These are phyloP conservation scores for Epinephelus moara DNA, from an alignment of 2,113 vertebrate species.

Conservation along the genomic window DNA sequence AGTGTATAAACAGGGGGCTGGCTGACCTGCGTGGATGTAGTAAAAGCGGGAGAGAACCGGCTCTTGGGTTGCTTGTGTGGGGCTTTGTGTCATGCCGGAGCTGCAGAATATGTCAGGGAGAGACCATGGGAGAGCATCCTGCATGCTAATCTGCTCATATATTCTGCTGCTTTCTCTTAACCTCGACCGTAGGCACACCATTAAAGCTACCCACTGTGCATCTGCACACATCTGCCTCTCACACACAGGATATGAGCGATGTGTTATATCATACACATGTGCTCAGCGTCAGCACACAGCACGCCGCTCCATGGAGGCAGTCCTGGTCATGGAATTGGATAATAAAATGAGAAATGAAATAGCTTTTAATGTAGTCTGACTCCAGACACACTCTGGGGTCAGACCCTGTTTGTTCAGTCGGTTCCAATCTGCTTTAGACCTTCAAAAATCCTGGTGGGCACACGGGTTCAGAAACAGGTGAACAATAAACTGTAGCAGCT, in stretches of 20 bases:
- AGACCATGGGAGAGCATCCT: constrained; percentile 64
- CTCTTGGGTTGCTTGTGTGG: constrained; percentile 42
- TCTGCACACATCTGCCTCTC: constrained; percentile 49
- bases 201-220: constrained; percentile 27
- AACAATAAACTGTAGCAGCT: constrained; percentile 51
- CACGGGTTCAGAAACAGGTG: constrained; percentile 34
- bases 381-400: constrained; percentile 35
- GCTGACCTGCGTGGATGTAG: constrained; percentile 69
- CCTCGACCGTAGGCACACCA: constrained; percentile 22
- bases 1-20: constrained; percentile 50
- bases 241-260: constrained; percentile 32
- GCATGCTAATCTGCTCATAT: constrained; percentile 67
- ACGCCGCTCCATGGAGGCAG: constrained; percentile 20
- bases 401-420: constrained; percentile 20
- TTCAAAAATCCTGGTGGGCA: constrained; percentile 19
- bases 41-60: constrained; percentile 48
- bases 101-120: constrained; percentile 69
- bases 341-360: constrained; percentile 32
- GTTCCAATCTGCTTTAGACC: neutral
- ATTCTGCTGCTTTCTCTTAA: constrained; percentile 40
- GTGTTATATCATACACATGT: constrained; percentile 68
- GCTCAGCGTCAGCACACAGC: constrained; percentile 33
- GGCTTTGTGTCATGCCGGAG: constrained; percentile 68
- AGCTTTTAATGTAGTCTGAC: constrained; percentile 12
- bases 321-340: constrained; percentile 26